phyloP scores from a whole-genome alignment of 2,888 invertebrate species.

The Cataglyphis albicans region DNA sequence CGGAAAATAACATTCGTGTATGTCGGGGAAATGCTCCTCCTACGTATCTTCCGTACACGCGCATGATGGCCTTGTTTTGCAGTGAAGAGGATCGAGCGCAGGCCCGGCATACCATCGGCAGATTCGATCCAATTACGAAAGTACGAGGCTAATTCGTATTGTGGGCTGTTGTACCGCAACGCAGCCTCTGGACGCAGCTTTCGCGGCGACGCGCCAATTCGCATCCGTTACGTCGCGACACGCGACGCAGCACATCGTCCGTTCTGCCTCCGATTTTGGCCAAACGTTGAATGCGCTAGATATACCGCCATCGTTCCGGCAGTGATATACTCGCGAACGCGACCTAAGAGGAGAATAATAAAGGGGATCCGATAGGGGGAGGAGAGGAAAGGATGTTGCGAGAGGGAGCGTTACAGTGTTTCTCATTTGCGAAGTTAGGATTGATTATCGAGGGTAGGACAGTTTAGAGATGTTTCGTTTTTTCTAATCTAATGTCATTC shows the following conservation, averaged over 20 bases:
- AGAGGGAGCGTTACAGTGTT: constrained; percentile 57
- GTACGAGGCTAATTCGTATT: constrained; percentile 58
- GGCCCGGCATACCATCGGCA: constrained; percentile 37
- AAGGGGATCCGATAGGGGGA: constrained; percentile 7
- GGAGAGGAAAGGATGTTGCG: constrained; percentile 51
- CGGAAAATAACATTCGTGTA: constrained; percentile 39
- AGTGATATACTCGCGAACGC: constrained; percentile 61
- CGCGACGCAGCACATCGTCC: constrained; percentile 38
- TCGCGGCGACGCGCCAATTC: constrained; percentile 53
- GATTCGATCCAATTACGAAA: constrained; percentile 69
- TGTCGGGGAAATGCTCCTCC: constrained; percentile 5
- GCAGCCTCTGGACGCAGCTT: constrained; percentile 33
- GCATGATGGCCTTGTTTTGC: not conserved
- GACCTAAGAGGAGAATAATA: constrained; percentile 54
- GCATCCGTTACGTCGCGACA: constrained; percentile 37
- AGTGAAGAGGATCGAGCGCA: constrained; percentile 27
- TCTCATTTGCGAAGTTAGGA: constrained; percentile 20
- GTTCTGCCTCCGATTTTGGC: constrained; percentile 42
- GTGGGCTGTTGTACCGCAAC: constrained; percentile 40
- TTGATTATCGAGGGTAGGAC: not conserved
- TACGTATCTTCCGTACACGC: no score
- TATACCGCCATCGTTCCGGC: constrained; percentile 63
- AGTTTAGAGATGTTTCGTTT: not conserved
- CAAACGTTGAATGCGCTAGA: constrained; percentile 52
- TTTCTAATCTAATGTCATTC: not conserved